Percentiles rank a stretch among this genome's conserved stretches.
Conservation (phyloP, 2,113 vertebrate genomes). For the Thinocorus orbignyianus region DNA sequence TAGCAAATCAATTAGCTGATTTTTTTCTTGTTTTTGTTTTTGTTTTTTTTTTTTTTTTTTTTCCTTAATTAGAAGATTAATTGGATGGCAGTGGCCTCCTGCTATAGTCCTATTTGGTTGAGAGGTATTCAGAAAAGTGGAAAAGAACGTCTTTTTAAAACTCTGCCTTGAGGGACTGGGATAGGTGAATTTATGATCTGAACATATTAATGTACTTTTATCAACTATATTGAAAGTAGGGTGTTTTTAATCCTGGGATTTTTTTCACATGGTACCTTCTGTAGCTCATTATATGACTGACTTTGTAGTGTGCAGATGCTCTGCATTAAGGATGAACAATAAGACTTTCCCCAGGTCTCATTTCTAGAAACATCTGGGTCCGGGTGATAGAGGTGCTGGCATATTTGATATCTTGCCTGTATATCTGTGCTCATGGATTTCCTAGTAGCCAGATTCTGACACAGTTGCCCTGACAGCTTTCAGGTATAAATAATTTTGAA, state of each 20-base stretch:
- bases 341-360: not conserved
- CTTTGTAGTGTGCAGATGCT: not conserved
- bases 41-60: not conserved
- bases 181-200: not conserved
- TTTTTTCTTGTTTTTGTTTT: not conserved
- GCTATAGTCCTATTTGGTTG: not conserved
- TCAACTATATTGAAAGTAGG: not conserved
- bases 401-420: not conserved
- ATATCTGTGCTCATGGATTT: not conserved
- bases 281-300: not conserved
- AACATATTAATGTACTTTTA: not conserved
- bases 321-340: not conserved
- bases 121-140: not conserved
- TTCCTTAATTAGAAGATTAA: not conserved
- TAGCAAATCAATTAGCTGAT: not conserved
- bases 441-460: not conserved
- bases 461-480: not conserved
- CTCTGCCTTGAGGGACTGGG: not conserved
- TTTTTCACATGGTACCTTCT: not conserved
- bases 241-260: not conserved
- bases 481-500: not conserved
- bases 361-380: not conserved
- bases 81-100: not conserved
- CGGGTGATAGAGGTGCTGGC: accelerated
- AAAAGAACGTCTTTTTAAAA: not conserved